Evolutionary conservation across 1,140 invertebrate species (phyloP).

Genomic region (Heliconius hewitsoni): DNA sequence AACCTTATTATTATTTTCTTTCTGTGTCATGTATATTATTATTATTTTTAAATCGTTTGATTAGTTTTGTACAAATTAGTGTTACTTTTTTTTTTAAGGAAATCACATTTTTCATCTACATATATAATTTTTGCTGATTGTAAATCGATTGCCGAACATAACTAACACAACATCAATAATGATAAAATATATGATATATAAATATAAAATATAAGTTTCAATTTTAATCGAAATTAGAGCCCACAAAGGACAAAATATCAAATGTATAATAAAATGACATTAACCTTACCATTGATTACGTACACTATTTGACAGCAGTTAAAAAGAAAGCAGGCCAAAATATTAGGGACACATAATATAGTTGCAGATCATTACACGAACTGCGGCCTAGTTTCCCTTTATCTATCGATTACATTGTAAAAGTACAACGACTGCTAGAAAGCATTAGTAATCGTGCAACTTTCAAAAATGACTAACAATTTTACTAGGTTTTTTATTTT

Average conservation of each 20-base stretch:
- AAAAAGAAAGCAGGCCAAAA: slow-evolving; percentile 44
- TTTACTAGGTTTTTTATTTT: neutral
- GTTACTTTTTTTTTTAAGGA: no score
- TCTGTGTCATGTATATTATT: no score
- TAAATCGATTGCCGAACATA: no score
- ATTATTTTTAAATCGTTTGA: no score
- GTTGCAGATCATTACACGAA: slow-evolving; percentile 36
- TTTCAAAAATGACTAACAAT: neutral
- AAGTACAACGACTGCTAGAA: slow-evolving; percentile 23
- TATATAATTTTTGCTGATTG: no score
- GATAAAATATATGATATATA: no score
- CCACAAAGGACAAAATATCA: neutral
- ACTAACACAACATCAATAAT: no score
- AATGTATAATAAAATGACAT: neutral
- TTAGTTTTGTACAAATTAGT: no score
- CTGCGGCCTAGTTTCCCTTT: slow-evolving; percentile 40
- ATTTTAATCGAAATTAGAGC: no score
- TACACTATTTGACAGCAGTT: neutral
- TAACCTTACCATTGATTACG: neutral
- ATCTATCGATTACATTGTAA: slow-evolving; percentile 42
- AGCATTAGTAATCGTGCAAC: neutral
- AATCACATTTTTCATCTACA: no score
- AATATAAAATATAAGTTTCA: no score
- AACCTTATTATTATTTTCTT: no score
- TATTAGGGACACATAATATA: slow-evolving; percentile 39